A percentile compares a stretch with the other conserved stretches of the same genome.
Conservation (phyloP, 2,888 invertebrate genomes). For the Notodonta dromedarius region DNA sequence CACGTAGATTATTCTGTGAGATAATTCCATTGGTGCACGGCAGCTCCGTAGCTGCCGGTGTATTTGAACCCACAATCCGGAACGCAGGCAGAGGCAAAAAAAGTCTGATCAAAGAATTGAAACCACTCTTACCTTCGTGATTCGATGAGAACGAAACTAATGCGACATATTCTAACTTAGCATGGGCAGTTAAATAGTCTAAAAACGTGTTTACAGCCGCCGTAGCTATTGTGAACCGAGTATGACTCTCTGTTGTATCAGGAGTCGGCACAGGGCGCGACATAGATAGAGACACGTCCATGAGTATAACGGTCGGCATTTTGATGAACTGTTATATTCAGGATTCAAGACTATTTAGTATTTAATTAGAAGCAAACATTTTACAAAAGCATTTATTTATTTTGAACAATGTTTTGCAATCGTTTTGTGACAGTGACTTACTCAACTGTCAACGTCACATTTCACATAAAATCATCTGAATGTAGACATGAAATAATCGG, state of each 20-base stretch:
- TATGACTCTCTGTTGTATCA: slow-evolving; percentile 68
- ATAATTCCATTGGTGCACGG: too few species aligned
- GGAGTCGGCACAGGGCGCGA: slow-evolving; percentile 68
- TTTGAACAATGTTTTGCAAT: too few species aligned
- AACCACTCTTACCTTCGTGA: slow-evolving; percentile 64
- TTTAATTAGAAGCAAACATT: too few species aligned
- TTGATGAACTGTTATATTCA: not conserved
- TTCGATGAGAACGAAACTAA: slow-evolving; percentile 72
- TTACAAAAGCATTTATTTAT: too few species aligned
- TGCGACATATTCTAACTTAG: slow-evolving; percentile 75
- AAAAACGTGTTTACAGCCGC: slow-evolving; percentile 73
- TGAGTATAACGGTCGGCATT: slow-evolving; percentile 75
- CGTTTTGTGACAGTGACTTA: too few species aligned
- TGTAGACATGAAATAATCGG: too few species aligned
- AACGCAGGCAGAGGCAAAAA: not conserved
- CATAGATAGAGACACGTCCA: slow-evolving; percentile 78
- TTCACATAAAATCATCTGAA: too few species aligned
- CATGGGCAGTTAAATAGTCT: slow-evolving; percentile 69
- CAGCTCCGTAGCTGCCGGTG: too few species aligned
- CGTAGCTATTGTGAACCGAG: slow-evolving; percentile 67
- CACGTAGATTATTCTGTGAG: too few species aligned
- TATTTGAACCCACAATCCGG: too few species aligned
- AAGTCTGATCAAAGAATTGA: not conserved
- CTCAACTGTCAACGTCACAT: too few species aligned
- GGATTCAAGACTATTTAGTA: too few species aligned